Base-by-base conservation (phyloP, 2,797 vertebrate genomes). In the Hyperoplus immaculatus region DNA sequence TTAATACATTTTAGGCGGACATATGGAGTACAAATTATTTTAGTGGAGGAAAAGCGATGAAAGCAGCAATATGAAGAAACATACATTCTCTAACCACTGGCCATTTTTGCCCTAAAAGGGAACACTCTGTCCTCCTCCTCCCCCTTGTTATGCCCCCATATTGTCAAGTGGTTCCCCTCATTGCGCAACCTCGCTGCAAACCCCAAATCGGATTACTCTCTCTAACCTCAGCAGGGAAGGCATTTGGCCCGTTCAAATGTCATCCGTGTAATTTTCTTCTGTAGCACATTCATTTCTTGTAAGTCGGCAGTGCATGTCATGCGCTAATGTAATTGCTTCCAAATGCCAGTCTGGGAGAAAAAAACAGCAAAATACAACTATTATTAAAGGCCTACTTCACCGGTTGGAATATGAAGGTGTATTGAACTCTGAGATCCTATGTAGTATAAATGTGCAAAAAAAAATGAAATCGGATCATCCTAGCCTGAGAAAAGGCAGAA, bases 231-330 rank as follows among this genome's bases (percentile, higher is more conserved):
- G 81, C 77, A 80, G 75, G 82, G 92, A 89, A 85, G 87, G 77
- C 84, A 91, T 94, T 90, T 88, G 89, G 84, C 92, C 78, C 36
- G 57, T 88, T 89, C 74, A 89, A 87, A 91, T 91, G 87, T 89
- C 85, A 89, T 71, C 79, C 12, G 38, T 85, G 84, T 88, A 87
- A 83, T 89, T 87, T 84, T 75, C 77, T 77, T 63, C 81, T 68
- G 75, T 82, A 84, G 84, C 77, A 73, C 75, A 77, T 82, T 68
- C 4, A 88, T 87, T 89, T 85, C 55, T 78, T 57, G 75, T 62
- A 84, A 86, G 77, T 80, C 74, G 78, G 62, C 71, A 36, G 55
- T 71, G 69, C 70, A 63, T 79, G 72, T 73, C 75, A 64, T 47
- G 55, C 16, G 43, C 36, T 75, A 78, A 83, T 78, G 47, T 63